These are phyloP conservation scores for Calephelis nemesis DNA, from an alignment of 1,140 invertebrate species.

Conservation along the genomic window DNA sequence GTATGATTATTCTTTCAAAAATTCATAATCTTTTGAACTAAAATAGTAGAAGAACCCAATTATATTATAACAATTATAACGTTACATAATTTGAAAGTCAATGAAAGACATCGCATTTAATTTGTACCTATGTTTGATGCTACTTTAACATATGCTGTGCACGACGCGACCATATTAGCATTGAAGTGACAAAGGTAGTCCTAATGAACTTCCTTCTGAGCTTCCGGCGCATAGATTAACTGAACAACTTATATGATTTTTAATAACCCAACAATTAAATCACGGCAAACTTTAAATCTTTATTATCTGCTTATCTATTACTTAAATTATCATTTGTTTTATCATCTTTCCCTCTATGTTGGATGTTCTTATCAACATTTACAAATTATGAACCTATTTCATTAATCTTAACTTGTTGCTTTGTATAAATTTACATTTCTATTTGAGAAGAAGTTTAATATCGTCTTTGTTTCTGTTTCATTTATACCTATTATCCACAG, in stretches of 20 bases:
- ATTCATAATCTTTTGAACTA: no score
- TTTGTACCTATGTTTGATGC: neutral
- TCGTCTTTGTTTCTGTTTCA: neutral
- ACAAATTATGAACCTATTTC: neutral
- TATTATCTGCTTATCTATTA: constrained; percentile 3
- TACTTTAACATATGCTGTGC: constrained; percentile 8
- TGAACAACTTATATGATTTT: constrained; percentile 14
- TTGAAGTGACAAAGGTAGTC: constrained; percentile 8
- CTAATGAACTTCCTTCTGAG: constrained; percentile 21
- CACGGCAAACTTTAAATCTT: constrained; percentile 1
- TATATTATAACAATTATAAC: constrained; percentile 7
- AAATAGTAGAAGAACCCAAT: neutral
- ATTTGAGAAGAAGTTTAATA: neutral
- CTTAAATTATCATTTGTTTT: neutral
- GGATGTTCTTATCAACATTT: neutral
- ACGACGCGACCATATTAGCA: constrained; percentile 16
- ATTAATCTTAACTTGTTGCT: neutral
- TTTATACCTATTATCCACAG: neutral
- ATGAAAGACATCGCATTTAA: constrained; percentile 1
- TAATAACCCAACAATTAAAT: constrained; percentile 5
- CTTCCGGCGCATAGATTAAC: constrained; percentile 19
- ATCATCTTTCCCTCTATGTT: neutral
- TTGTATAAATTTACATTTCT: neutral
- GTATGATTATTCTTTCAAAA: no score
- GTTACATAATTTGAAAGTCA: constrained; percentile 11